Conservation (phyloP, 2,888 invertebrate genomes). For the Archips crataeganus region DNA sequence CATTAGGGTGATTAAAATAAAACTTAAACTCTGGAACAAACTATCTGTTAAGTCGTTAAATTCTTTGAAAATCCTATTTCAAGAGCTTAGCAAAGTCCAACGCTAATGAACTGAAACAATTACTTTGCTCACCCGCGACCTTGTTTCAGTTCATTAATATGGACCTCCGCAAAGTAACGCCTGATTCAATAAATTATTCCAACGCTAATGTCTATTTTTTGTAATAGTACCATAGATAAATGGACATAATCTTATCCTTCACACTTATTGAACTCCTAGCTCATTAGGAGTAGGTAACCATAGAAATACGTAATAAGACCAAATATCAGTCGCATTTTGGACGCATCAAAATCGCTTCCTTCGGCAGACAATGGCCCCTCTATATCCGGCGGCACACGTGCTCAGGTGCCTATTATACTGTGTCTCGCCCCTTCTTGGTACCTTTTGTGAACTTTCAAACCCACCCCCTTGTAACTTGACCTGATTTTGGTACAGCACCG, state of each 20-base stretch:
- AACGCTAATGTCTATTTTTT: conserved; percentile 3
- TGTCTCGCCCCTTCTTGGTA: conserved; percentile 61
- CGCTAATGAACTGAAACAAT: too few relatives aligned
- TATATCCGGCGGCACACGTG: conserved; percentile 84
- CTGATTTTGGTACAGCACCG: conserved; percentile 69
- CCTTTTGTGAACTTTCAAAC: conserved; percentile 68
- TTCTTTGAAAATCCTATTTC: conserved; percentile 5
- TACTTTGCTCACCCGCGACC: too few relatives aligned
- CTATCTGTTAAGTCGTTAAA: not conserved
- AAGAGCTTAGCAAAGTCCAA: not conserved
- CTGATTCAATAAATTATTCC: too few relatives aligned
- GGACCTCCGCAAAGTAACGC: too few relatives aligned
- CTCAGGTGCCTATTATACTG: conserved; percentile 83
- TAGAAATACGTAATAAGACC: conserved; percentile 42
- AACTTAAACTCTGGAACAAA: too few relatives aligned
- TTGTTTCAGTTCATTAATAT: too few relatives aligned
- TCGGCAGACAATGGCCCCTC: conserved; percentile 78
- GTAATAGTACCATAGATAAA: conserved; percentile 17
- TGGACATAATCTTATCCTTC: conserved; percentile 28
- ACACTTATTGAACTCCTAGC: conserved; percentile 30
- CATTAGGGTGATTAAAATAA: too few relatives aligned
- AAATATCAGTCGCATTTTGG: conserved; percentile 76
- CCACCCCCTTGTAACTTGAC: conserved; percentile 82
- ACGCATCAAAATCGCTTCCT: conserved; percentile 82
- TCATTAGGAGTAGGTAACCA: conserved; percentile 29